A percentile compares a stretch with the other conserved stretches of the same genome.
These are phyloP conservation scores for Macrophya alboannulata DNA, from an alignment of 2,888 invertebrate genomes.

Conservation along the genomic window DNA sequence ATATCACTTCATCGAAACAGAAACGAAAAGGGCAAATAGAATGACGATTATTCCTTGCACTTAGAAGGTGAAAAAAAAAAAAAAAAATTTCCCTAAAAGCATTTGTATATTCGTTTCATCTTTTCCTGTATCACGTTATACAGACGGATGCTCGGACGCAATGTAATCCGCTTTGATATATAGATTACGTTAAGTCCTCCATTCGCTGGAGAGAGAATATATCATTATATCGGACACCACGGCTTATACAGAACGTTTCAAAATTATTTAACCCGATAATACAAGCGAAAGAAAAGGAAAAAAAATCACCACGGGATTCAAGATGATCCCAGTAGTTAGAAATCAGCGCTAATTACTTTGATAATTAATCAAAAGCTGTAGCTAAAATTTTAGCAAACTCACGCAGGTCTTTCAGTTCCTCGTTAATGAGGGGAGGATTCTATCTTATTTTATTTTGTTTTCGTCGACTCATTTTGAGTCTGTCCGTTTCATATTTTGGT, in stretches of 20 bases:
- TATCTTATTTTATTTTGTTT: too few relatives aligned
- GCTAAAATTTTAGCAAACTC: not conserved
- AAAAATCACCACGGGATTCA: not conserved
- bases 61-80: not conserved
- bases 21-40: not conserved
- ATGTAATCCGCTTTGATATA: slow-evolving; percentile 35
- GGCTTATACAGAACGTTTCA: not conserved
- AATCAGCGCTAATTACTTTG: not conserved
- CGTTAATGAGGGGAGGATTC: not conserved
- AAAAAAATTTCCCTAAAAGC: not conserved
- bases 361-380: not conserved
- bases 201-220: not conserved
- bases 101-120: not conserved
- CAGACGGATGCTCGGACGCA: not conserved
- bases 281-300: too few relatives aligned
- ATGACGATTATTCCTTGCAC: not conserved
- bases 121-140: not conserved
- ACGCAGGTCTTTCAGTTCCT: not conserved
- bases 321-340: not conserved
- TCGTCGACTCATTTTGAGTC: not conserved
- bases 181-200: slow-evolving; percentile 16
- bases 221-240: slow-evolving; percentile 34
- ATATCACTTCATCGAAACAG: not conserved
- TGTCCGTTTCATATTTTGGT: not conserved
- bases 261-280: not conserved